A percentile compares a stretch with the other conserved stretches of the same genome.
phyloP scores from a whole-genome alignment of 2,797 vertebrate species.

The Muraenolepis orangiensis region DNA sequence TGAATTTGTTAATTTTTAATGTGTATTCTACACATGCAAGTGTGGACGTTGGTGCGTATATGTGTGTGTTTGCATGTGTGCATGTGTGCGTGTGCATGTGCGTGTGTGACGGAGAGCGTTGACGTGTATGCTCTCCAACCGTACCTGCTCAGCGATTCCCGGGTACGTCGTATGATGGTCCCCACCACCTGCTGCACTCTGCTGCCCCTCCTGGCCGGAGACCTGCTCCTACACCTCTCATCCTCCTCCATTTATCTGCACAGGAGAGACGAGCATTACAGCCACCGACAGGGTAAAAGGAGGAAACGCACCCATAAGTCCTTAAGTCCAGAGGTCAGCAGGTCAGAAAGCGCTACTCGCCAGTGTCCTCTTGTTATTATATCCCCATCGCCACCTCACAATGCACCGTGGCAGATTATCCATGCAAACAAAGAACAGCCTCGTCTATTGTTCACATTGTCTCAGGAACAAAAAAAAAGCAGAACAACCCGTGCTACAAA shows the following conservation, averaged over 20 bases:
- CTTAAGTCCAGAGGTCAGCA: neutral
- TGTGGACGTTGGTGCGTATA: neutral
- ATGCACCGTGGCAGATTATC: neutral
- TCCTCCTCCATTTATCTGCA: slow-evolving; percentile 81
- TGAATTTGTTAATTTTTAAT: neutral
- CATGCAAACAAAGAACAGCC: neutral
- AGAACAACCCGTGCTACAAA: neutral
- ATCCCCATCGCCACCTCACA: slow-evolving; percentile 11
- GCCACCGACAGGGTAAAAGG: slow-evolving; percentile 5
- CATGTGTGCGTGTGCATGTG: neutral
- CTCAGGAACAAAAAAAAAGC: neutral
- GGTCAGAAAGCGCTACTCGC: too few species aligned
- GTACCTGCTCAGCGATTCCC: slow-evolving; percentile 87
- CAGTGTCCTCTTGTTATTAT: neutral
- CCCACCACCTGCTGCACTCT: slow-evolving; percentile 96
- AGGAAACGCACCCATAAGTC: neutral
- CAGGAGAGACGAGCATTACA: neutral
- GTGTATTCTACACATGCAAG: too few species aligned
- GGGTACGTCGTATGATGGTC: slow-evolving; percentile 90
- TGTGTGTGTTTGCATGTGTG: neutral
- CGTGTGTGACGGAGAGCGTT: too few species aligned
- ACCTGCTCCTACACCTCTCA: slow-evolving; percentile 85
- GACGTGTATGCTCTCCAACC: neutral
- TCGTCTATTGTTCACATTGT: slow-evolving; percentile 7
- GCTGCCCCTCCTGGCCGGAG: slow-evolving; percentile 82